Evolutionary conservation across 2,797 vertebrate species (phyloP).

Genomic region (Sphaeramia orbicularis): DNA sequence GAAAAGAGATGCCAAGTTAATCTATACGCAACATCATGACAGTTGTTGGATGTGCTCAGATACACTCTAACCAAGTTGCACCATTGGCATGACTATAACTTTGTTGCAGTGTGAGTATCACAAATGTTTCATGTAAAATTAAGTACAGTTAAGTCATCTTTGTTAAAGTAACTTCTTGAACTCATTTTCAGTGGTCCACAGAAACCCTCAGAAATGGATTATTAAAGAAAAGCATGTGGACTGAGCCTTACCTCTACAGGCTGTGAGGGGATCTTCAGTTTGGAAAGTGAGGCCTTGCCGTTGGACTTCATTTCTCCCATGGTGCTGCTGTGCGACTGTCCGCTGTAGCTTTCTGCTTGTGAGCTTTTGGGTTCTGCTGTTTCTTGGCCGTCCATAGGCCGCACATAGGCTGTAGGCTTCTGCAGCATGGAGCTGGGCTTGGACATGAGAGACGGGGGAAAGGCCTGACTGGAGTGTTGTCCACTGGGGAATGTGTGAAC

Average conservation of each 20-base stretch:
- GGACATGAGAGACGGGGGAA: slow-evolving; percentile 96
- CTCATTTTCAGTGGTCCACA: too few relatives aligned
- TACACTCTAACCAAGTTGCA: too few relatives aligned
- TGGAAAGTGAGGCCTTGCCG: slow-evolving; percentile 95
- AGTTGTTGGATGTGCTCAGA: too few relatives aligned
- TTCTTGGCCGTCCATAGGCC: slow-evolving; percentile 99
- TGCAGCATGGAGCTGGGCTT: slow-evolving; percentile 96
- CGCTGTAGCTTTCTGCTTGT: slow-evolving; percentile 92
- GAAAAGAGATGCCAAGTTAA: too few relatives aligned
- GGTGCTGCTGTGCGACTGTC: slow-evolving; percentile 89
- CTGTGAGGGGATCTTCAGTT: slow-evolving; percentile 97
- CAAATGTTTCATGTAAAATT: too few relatives aligned
- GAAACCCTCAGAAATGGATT: background rate
- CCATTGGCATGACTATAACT: too few relatives aligned
- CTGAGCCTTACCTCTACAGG: slow-evolving; percentile 89
- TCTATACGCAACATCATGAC: too few relatives aligned
- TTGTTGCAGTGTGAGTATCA: too few relatives aligned
- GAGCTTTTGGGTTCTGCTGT: slow-evolving; percentile 94
- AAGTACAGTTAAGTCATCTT: too few relatives aligned
- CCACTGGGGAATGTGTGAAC: slow-evolving; percentile 91
- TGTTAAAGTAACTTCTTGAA: too few relatives aligned
- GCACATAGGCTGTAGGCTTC: slow-evolving; percentile 98
- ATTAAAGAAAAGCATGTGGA: background rate
- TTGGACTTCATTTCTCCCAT: slow-evolving; percentile 95
- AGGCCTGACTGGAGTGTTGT: slow-evolving; percentile 93